These are phyloP conservation scores for Holothuria leucospilota DNA, from an alignment of 53 echinoderm and acorn worm species.

Conservation along the genomic window DNA sequence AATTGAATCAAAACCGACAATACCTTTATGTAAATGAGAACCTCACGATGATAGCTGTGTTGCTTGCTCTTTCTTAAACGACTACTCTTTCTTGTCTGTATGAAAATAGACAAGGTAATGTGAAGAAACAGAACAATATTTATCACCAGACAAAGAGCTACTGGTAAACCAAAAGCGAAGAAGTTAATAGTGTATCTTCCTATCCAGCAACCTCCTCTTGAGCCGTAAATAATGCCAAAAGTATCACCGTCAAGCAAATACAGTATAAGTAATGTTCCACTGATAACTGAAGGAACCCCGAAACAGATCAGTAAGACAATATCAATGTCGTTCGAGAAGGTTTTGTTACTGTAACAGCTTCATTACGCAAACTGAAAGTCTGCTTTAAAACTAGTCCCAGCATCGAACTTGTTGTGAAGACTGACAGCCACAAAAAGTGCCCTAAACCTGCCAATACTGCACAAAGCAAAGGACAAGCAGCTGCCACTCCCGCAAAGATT, in stretches of 20 bases:
- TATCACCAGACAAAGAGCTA: conserved; percentile 8
- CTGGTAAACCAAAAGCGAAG: conserved; percentile 18
- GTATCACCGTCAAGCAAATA: not conserved
- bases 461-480: not conserved
- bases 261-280: not conserved
- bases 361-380: not conserved
- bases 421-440: conserved; percentile 23
- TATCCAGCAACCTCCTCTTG: conserved; percentile 8
- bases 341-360: not conserved
- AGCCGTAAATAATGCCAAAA: not conserved
- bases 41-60: not conserved
- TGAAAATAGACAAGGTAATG: not conserved
- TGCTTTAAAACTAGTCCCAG: not conserved
- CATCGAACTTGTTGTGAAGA: not conserved
- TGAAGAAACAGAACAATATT: not conserved
- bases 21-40: conserved; percentile 23
- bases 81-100: not conserved
- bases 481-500: not conserved
- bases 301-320: not conserved
- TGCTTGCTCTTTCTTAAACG: not conserved
- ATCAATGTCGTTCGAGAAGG: not conserved
- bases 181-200: conserved; percentile 13
- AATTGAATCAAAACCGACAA: too few species aligned
- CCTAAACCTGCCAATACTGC: not conserved
- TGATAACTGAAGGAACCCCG: not conserved